Evolutionary conservation across 2,888 invertebrate genomes (phyloP), one percentile per base, ranked within the genome.

Genomic region (Pyrocoelia pectoralis): DNA sequence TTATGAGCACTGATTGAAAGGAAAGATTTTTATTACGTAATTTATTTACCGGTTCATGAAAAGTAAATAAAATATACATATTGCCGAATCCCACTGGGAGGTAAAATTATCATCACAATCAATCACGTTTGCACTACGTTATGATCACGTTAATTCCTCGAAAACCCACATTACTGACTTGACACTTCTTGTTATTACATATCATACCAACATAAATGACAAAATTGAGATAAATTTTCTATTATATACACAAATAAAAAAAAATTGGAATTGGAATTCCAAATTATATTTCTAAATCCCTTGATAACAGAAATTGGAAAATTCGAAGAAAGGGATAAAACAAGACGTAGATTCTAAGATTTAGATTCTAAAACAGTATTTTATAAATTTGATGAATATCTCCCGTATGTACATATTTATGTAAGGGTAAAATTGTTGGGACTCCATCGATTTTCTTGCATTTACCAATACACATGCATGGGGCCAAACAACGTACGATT

Each of bases 141-240:
- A 50, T 50, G 51, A 43, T 12, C 51, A 40, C 57, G 57, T 57
- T 57, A 57, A 57, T 57, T 51, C 50, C 51, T 50, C 50, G 57
- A 51, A 57, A 57, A 57, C 56, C 17, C 38, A 50, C 49, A 56
- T 56, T 56, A 51, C 12, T 57, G 33, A 50, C 41, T 56, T 57
- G 57, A 40, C 57, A 57, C 15, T 28, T 57, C 10, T 51, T 17
- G 46, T 50, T 50, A n/a, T n/a, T n/a, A 19, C 29, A 5, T 28
- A 28, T 9, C 29, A 9, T n/a, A n/a, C n/a, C n/a, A n/a, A n/a
- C n/a, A n/a, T 28, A 6, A 5, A 40, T 40, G 40, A 13, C 40
- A 40, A 40, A 40, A 40, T 4, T 12, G 13, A 13, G 40, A 40
- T 28, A 6, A 6, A 28, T 40, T 40, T 40, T 13, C 4, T 8